Conservation (phyloP, 2,113 vertebrate species). For the Dicerorhinus sumatrensis region DNA sequence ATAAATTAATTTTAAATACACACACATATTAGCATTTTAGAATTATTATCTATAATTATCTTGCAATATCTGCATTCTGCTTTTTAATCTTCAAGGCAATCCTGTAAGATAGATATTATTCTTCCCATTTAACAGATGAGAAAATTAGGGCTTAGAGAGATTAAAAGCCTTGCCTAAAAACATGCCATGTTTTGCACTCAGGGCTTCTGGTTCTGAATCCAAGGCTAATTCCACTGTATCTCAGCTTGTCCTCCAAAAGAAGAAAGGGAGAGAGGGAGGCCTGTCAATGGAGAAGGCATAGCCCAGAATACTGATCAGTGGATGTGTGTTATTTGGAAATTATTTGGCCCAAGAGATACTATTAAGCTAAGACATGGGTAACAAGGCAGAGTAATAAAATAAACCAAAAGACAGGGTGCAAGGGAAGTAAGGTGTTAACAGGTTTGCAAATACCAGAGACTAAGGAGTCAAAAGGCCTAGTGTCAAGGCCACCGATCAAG, state of each 20-base stretch:
- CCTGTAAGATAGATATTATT: background rate
- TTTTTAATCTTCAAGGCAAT: constrained; percentile 34
- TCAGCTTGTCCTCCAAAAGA: background rate
- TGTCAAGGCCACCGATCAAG: background rate
- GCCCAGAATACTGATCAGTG: background rate
- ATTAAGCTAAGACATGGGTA: background rate
- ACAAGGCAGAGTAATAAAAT: constrained; percentile 21
- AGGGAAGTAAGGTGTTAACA: background rate
- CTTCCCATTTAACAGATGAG: constrained; percentile 40
- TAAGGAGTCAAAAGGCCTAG: background rate
- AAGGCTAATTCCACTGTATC: background rate
- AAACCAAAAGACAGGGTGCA: background rate
- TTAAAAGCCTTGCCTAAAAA: background rate
- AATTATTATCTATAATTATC: constrained; percentile 11
- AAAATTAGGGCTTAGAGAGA: background rate
- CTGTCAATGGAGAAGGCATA: background rate
- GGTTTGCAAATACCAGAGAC: background rate
- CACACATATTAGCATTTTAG: background rate
- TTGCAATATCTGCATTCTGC: constrained; percentile 18
- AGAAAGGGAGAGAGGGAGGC: background rate
- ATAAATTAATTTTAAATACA: background rate
- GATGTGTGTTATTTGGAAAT: constrained; percentile 9
- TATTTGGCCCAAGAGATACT: background rate
- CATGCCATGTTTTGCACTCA: background rate
- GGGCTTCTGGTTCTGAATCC: background rate